Evolutionary conservation across 2,888 invertebrate species (phyloP).

Genomic region (Noctuana brunneofusca): DNA sequence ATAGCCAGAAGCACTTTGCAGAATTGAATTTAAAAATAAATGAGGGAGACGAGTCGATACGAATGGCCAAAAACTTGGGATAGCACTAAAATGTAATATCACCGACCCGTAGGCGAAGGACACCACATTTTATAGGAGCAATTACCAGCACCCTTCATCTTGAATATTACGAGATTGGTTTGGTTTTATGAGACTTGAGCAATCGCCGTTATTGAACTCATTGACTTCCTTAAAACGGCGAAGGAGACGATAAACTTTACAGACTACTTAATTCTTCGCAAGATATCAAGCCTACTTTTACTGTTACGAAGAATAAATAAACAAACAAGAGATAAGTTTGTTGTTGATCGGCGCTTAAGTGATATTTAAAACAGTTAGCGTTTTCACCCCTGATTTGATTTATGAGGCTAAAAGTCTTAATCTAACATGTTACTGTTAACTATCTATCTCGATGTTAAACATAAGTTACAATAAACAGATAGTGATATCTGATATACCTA

Average conservation of each 20-base stretch:
- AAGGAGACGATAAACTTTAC: conserved; percentile 9
- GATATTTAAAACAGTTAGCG: conserved; percentile 1
- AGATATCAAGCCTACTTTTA: conserved; percentile 15
- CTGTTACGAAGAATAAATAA: conserved; percentile 12
- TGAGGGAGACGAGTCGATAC: conserved; percentile 59
- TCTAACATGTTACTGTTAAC: too few relatives aligned
- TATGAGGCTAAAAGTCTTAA: too few relatives aligned
- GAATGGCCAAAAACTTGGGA: conserved; percentile 64
- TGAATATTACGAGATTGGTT: conserved; percentile 71
- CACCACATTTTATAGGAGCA: conserved; percentile 75
- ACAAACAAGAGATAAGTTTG: neutral
- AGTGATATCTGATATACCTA: too few relatives aligned
- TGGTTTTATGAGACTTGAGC: conserved; percentile 68
- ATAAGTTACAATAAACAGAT: too few relatives aligned
- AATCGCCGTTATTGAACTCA: conserved; percentile 58
- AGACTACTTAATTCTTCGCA: conserved; percentile 23
- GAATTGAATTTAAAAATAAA: conserved; percentile 66
- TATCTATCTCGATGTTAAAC: too few relatives aligned
- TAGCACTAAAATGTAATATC: conserved; percentile 76
- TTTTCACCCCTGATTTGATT: neutral
- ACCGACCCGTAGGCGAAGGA: conserved; percentile 61
- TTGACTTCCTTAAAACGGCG: conserved; percentile 34
- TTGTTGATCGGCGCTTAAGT: conserved; percentile 1
- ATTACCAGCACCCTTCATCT: conserved; percentile 75
- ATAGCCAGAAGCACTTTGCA: conserved; percentile 55